Evolutionary conservation across 2,113 vertebrate species (phyloP).

Genomic region (Cnemophilus loriae): DNA sequence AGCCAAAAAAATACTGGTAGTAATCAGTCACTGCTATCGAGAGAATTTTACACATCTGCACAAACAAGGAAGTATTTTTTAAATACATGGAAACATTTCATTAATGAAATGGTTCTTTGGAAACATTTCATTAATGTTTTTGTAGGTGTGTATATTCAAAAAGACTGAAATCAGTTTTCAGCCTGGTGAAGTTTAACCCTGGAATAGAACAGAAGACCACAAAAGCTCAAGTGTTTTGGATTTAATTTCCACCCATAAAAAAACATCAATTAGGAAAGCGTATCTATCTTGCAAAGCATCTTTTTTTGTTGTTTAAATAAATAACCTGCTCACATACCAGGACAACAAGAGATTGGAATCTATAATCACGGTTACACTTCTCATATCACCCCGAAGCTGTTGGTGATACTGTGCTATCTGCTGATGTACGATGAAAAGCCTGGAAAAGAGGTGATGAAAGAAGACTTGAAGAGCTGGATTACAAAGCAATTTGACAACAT

Average conservation of each 20-base stretch:
- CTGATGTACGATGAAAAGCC: not conserved
- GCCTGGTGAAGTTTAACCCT: not conserved
- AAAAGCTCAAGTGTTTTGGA: not conserved
- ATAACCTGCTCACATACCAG: not conserved
- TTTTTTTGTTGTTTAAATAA: not conserved
- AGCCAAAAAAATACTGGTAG: not conserved
- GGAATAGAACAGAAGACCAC: not conserved
- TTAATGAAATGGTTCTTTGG: not conserved
- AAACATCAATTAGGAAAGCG: not conserved
- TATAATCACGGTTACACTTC: not conserved
- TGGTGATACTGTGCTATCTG: not conserved
- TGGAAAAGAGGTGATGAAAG: not conserved
- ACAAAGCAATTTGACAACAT: not conserved
- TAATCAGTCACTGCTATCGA: not conserved
- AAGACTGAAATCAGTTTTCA: not conserved
- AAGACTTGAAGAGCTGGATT: not conserved
- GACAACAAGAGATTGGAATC: not conserved
- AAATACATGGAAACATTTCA: not conserved
- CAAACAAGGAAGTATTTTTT: not conserved
- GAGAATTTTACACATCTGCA: not conserved
- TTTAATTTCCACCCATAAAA: not conserved
- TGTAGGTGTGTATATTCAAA: not conserved
- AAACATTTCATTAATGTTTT: not conserved
- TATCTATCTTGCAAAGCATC: not conserved
- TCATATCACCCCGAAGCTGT: not conserved